Percentiles rank a stretch among this genome's conserved stretches.
phyloP scores from a whole-genome alignment of 2,888 invertebrate genomes.

The Brenthis daphne region DNA sequence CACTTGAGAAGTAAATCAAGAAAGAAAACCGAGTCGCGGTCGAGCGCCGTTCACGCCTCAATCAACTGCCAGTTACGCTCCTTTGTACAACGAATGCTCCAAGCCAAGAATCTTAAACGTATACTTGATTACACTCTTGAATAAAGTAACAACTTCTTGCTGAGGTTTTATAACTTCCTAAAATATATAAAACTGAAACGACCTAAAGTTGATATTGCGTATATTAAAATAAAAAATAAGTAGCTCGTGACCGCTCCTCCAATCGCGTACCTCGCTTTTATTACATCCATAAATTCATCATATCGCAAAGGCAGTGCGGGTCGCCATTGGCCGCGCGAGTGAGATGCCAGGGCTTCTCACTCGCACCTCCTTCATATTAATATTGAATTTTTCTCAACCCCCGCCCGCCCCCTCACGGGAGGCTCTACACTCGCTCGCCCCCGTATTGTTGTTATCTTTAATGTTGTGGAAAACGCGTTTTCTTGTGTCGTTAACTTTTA shows the following conservation, averaged over 20 bases:
- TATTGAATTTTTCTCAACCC: constrained; percentile 89
- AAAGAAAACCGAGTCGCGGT: constrained; percentile 74
- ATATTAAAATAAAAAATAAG: constrained; percentile 83
- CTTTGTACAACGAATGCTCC: constrained; percentile 69
- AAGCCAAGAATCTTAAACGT: constrained; percentile 50
- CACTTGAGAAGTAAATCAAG: constrained; percentile 79
- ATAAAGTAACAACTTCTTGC: constrained; percentile 21
- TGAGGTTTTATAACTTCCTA: constrained; percentile 6
- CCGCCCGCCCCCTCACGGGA: constrained; percentile 80
- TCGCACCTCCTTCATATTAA: constrained; percentile 89
- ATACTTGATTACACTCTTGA: constrained; percentile 27
- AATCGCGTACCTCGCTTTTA: constrained; percentile 86
- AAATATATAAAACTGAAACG: constrained; percentile 47
- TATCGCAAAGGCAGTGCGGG: constrained; percentile 81
- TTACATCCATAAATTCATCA: constrained; percentile 93
- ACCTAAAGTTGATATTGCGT: constrained; percentile 74
- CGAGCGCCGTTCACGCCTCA: constrained; percentile 78
- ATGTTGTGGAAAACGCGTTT: constrained; percentile 83
- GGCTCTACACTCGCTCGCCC: constrained; percentile 81
- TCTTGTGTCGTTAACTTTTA: constrained; percentile 83
- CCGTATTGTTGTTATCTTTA: constrained; percentile 83
- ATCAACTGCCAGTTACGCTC: constrained; percentile 76
- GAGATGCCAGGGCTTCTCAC: constrained; percentile 78
- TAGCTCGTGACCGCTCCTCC: constrained; percentile 82
- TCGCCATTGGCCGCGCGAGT: constrained; percentile 82